These are phyloP conservation scores for Tarsius wallacei DNA, from an alignment of 2,797 vertebrate species.

Conservation along the genomic window DNA sequence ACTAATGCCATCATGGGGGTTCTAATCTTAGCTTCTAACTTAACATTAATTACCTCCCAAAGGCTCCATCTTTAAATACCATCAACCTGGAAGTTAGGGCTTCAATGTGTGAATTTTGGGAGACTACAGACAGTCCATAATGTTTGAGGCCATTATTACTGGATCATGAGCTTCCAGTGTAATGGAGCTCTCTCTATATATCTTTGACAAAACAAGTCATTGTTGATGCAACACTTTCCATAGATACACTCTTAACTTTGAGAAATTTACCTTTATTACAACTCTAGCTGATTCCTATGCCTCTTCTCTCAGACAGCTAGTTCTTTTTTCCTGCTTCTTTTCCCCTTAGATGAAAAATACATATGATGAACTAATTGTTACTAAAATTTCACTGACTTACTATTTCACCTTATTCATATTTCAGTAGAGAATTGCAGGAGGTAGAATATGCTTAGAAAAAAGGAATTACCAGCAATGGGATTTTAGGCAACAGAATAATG, in stretches of 20 bases:
- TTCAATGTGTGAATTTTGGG: background rate
- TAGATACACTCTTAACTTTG: background rate
- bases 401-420: background rate
- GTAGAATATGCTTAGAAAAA: background rate
- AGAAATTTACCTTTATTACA: background rate
- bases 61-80: background rate
- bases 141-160: background rate
- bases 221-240: background rate
- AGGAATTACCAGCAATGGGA: background rate
- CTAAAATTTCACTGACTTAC: slow-evolving; percentile 41
- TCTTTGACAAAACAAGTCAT: background rate
- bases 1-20: background rate
- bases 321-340: slow-evolving; percentile 1
- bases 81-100: background rate
- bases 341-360: background rate
- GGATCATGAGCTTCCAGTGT: background rate
- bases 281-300: background rate
- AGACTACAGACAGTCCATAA: background rate
- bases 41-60: background rate
- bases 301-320: background rate
- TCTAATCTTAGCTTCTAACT: background rate
- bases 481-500: background rate
- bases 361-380: slow-evolving; percentile 22
- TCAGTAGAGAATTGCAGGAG: slow-evolving; percentile 10
- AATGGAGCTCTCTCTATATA: background rate